phyloP scores from a whole-genome alignment of 2,888 invertebrate species.

The Hesperia comma region DNA sequence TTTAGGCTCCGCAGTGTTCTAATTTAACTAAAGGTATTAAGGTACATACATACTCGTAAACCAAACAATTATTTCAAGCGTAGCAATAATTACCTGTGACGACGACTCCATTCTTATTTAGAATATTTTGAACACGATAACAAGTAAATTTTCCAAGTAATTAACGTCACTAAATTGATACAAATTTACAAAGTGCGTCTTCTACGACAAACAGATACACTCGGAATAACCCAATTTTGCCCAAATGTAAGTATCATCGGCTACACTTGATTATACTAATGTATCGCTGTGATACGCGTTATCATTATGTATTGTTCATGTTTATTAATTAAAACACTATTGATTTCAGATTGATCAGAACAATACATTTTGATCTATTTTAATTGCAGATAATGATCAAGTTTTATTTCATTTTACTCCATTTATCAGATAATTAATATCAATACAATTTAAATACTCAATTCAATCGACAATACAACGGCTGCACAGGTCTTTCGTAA shows the following conservation, averaged over 20 bases:
- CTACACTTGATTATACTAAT: constrained; percentile 2
- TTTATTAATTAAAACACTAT: constrained; percentile 24
- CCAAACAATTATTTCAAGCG: too few species aligned
- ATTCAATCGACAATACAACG: too few species aligned
- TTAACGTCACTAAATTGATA: too few species aligned
- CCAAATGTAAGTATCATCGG: background rate
- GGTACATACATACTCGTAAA: too few species aligned
- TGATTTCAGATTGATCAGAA: constrained; percentile 14
- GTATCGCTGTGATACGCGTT: constrained; percentile 6
- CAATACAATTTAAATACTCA: too few species aligned
- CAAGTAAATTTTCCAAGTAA: too few species aligned
- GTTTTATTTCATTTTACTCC: background rate
- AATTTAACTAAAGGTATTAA: too few species aligned
- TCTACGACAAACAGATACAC: background rate
- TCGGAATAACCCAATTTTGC: background rate
- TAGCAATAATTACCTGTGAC: background rate
- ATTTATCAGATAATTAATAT: background rate
- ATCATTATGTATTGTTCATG: constrained; percentile 25
- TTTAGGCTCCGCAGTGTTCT: too few species aligned
- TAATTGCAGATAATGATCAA: background rate
- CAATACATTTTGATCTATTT: constrained; percentile 1
- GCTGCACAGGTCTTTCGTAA: too few species aligned
- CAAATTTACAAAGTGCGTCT: too few species aligned
- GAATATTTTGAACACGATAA: too few species aligned
- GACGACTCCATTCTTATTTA: background rate